Base-by-base conservation (phyloP, 2,888 invertebrate species). In the Perizoma flavofasciatum region DNA sequence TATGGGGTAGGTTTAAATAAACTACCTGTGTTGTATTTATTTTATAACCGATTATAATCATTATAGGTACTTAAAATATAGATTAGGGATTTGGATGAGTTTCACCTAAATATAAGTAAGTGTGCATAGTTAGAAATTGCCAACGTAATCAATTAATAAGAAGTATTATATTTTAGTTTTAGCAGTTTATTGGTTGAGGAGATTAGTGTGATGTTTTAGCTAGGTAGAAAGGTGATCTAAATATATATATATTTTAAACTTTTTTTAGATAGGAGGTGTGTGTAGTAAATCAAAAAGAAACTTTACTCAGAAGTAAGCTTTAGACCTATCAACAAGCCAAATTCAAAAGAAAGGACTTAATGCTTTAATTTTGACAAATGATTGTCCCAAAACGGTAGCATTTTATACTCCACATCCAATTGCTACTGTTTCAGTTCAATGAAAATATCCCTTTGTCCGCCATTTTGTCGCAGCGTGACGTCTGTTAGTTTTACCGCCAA, bases 401-500 rank as follows among this genome's bases (percentile, higher is more conserved):
- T 65, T 84, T 81, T 77, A 81, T 81, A 75, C 61, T 34, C 56
- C 63, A 56, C 50, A 48, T 44, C 63, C 40, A 67, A 62, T 63
- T 40, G 65, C 67, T 62, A 66, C 69, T 55, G 67, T 65, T 63
- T 43, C 39, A n/a, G 10, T 51, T 49, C 39, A 53, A 53, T 58
- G 54, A 46, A 61, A 54, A 59, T 10, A 59, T 37, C 5, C 60
- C 59, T 72, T 82, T 76, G 72, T 78, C 75, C 65, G 72, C 77
- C 77, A 78, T 77, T 66, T 80, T 79, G 78, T 69, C 81, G 51
- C 89, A 81, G 86, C 83, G 58, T 84, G 88, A 88, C 76, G 75
- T 81, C 82, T 86, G 78, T 85, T 74, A 80, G 72, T 72, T 76
- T 83, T 81, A 77, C 89, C 89, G 89, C 87, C 86, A 82, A 86